These are phyloP conservation scores for Schizothorax lantsangensis DNA, from an alignment of 2,797 vertebrate species.

Conservation along the genomic window DNA sequence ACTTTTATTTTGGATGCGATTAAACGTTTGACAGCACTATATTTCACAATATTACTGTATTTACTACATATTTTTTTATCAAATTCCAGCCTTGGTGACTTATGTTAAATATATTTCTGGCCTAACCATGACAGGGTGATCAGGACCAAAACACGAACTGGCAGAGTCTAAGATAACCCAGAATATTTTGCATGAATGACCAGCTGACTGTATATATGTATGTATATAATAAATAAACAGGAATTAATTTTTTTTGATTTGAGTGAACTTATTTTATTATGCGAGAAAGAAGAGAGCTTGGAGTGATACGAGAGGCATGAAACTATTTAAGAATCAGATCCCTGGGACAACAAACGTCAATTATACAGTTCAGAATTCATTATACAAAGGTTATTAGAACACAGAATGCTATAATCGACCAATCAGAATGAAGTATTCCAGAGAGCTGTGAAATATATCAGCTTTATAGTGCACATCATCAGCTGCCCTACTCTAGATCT, in stretches of 20 bases:
- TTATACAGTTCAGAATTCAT: not conserved
- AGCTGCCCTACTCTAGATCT: not conserved
- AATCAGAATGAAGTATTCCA: conserved; percentile 4
- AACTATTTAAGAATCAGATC: not conserved
- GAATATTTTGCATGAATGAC: not conserved
- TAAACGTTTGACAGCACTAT: too few relatives aligned
- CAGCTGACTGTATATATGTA: too few relatives aligned
- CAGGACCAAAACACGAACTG: too few relatives aligned
- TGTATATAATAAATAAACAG: conserved; percentile 19
- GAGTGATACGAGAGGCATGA: not conserved
- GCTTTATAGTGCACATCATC: not conserved
- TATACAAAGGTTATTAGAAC: not conserved
- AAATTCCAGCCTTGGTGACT: not conserved
- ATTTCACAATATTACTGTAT: not conserved
- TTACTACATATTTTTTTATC: not conserved
- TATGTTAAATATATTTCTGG: too few relatives aligned
- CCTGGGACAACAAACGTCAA: not conserved
- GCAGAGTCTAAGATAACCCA: too few relatives aligned
- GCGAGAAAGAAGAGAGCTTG: not conserved
- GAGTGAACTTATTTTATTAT: not conserved
- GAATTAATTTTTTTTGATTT: not conserved
- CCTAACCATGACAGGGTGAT: too few relatives aligned
- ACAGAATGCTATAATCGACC: not conserved
- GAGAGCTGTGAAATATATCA: not conserved
- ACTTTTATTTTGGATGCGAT: too few relatives aligned